phyloP scores from a whole-genome alignment of 1,140 invertebrate genomes.

The Heterodera carotae region DNA sequence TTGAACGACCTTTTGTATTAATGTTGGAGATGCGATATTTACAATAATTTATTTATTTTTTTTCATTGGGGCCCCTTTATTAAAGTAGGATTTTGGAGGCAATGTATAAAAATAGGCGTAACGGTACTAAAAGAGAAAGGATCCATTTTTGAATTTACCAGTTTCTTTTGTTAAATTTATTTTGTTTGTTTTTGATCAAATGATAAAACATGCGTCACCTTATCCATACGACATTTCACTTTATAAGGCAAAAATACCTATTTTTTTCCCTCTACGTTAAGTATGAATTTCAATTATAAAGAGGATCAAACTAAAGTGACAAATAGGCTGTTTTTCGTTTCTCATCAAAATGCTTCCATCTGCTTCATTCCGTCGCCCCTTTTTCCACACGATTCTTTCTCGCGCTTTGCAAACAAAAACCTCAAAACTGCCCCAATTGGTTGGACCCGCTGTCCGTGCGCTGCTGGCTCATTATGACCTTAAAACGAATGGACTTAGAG shows the following conservation, averaged over 20 bases:
- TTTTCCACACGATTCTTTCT: background rate
- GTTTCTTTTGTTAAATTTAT: too few relatives aligned
- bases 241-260: too few relatives aligned
- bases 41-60: background rate
- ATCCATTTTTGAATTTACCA: too few relatives aligned
- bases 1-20: background rate
- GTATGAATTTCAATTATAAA: too few relatives aligned
- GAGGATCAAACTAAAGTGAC: too few relatives aligned
- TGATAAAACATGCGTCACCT: too few relatives aligned
- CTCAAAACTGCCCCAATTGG: background rate
- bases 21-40: background rate
- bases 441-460: conserved; percentile 48
- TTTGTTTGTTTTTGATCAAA: too few relatives aligned
- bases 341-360: background rate
- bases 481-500: conserved; percentile 24
- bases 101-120: too few relatives aligned
- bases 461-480: conserved; percentile 47
- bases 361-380: background rate
- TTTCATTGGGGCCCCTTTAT: background rate
- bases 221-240: too few relatives aligned
- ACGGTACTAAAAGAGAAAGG: too few relatives aligned
- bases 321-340: background rate
- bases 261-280: too few relatives aligned
- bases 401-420: background rate
- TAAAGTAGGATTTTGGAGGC: too few relatives aligned